Conservation (phyloP, 2,113 vertebrate genomes). For the Pachypanchax playfairii region DNA sequence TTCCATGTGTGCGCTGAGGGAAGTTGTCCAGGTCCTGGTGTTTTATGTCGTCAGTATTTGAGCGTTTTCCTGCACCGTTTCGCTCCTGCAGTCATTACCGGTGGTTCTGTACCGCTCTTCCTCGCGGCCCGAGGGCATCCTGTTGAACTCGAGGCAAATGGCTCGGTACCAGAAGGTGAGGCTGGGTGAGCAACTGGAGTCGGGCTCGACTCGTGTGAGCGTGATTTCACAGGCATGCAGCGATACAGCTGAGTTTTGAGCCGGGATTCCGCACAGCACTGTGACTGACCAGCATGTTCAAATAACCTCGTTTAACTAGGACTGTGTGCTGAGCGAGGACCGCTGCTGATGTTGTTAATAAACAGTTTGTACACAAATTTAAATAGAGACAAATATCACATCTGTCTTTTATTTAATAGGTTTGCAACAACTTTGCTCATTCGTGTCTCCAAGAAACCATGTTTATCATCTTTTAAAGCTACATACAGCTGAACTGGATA, state of each 20-base stretch:
- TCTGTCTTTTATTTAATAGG: too few species aligned
- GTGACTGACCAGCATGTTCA: slow-evolving; percentile 58
- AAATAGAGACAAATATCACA: too few species aligned
- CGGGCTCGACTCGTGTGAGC: slow-evolving; percentile 54
- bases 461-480: too few species aligned
- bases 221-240: slow-evolving; percentile 68
- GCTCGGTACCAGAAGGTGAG: slow-evolving; percentile 78
- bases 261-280: too few species aligned
- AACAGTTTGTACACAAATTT: neutral
- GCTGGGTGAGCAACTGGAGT: slow-evolving; percentile 39
- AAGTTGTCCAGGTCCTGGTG: neutral
- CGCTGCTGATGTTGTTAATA: neutral
- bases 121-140: slow-evolving; percentile 58
- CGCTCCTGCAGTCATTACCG: slow-evolving; percentile 61
- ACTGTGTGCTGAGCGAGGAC: neutral
- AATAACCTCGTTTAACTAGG: slow-evolving; percentile 6
- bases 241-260: slow-evolving; percentile 7
- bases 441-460: too few species aligned
- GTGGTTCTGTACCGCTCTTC: slow-evolving; percentile 68
- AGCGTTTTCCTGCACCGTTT: slow-evolving; percentile 57
- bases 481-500: too few species aligned
- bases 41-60: slow-evolving; percentile 29
- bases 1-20: neutral
- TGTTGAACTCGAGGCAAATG: slow-evolving; percentile 59
- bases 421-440: too few species aligned